A percentile compares a stretch with the other conserved stretches of the same genome.
phyloP scores from a whole-genome alignment of 2,113 vertebrate species.

The Tragelaphus strepsiceros region DNA sequence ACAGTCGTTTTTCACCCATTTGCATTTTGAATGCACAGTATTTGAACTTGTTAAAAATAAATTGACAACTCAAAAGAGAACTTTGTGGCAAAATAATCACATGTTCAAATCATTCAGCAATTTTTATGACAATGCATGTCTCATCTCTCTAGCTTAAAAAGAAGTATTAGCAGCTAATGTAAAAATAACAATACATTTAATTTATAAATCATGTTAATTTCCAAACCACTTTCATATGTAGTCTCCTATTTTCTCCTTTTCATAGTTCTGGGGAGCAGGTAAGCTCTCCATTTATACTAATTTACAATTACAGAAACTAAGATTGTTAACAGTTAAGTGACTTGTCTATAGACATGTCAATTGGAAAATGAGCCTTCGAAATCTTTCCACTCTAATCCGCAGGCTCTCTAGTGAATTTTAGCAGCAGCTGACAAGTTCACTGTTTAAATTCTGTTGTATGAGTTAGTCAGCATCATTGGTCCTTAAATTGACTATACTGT shows the following conservation, averaged over 20 bases:
- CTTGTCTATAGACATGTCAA: neutral
- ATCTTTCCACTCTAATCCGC: neutral
- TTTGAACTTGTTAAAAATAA: slow-evolving; percentile 28
- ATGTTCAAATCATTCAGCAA: neutral
- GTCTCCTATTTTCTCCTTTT: neutral
- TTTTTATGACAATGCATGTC: neutral
- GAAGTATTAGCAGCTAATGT: neutral
- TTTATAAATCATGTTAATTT: neutral
- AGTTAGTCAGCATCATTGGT: neutral
- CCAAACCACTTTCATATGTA: neutral
- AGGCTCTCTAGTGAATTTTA: neutral
- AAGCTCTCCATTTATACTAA: neutral
- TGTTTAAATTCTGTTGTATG: neutral
- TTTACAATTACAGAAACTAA: neutral
- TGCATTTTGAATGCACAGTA: neutral
- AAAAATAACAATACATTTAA: neutral
- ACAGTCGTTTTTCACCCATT: slow-evolving; percentile 2
- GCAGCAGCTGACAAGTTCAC: neutral
- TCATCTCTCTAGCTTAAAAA: neutral
- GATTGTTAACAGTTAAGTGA: neutral
- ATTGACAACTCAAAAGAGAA: neutral
- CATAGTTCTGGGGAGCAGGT: neutral
- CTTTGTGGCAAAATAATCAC: neutral
- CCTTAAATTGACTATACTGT: neutral
- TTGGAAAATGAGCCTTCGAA: neutral